Evolutionary conservation across 2,888 invertebrate species (phyloP), one percentile per base, ranked within the genome.

Genomic region (Galerucella nymphaeae): DNA sequence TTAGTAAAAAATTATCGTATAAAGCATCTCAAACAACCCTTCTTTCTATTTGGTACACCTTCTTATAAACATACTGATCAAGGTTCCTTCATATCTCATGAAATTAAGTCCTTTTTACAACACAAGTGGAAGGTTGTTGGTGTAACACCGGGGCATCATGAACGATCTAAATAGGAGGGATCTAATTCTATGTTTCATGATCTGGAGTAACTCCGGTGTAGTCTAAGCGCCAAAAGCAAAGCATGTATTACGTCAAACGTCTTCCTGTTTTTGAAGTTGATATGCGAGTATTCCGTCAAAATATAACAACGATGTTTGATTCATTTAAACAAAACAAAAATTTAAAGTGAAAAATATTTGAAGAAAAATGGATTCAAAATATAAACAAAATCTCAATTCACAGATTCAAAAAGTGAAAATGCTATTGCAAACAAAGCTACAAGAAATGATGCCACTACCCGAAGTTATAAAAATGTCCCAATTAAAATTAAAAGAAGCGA

Each of bases 401-500:
- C 58, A 58, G 13, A 8, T 58, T 58, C 30, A 23, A 20, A 58
- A 58, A 30, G 5, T 58, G 13, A 58, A 58, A 58, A 13, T 23
- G 11, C 20, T n/a, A 23, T 23, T 58, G 10, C 58, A 58, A 58
- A 23, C 23, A 58, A 58, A 58, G n/a, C 23, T 58, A 13, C 6
- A 23, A 30, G 58, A 58, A 58, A 14, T 58, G 2, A 23, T 58
- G 23, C 30, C 58, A 11, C 58, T 58, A 23, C 58, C 58, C 14
- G 23, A 58, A 23, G 23, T 58, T 14, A 23, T 58, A 23, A 58
- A 58, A 58, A 58, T 58, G 58, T 3, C 58, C n/a, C 58, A 58
- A 30, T n/a, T 58, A 20, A 58, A 58, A 58, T 10, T 58, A 20
- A 20, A 58, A 30, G 23, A 58, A 58, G 58, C 58, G 11, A 58